Percentiles rank a stretch among this genome's conserved stretches.
Evolutionary conservation across 2,113 vertebrate species (phyloP).

Genomic region (Turdus rufiventris): DNA sequence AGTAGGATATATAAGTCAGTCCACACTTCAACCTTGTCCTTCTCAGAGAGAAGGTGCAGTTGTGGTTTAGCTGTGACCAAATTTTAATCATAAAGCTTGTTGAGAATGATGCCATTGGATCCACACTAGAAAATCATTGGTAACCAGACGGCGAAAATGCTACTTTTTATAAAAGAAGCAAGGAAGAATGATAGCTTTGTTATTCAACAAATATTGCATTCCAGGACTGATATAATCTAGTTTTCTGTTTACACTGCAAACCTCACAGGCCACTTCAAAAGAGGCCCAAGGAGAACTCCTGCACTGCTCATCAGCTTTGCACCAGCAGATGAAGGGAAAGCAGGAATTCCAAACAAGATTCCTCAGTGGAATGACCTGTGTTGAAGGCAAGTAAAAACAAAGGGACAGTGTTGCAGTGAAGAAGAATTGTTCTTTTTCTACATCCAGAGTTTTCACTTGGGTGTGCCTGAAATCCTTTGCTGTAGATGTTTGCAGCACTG

Average conservation of each 20-base stretch:
- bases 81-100: neutral
- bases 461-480: neutral
- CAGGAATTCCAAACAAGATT: neutral
- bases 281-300: neutral
- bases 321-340: neutral
- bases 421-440: neutral
- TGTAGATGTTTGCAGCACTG: neutral
- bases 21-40: neutral
- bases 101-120: neutral
- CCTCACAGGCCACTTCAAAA: neutral
- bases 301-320: neutral
- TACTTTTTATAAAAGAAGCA: neutral
- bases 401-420: neutral
- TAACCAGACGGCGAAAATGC: neutral
- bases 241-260: neutral
- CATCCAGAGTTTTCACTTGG: neutral
- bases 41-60: neutral
- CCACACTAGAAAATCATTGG: neutral
- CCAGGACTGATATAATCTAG: neutral
- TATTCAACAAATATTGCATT: neutral
- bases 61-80: neutral
- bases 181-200: neutral
- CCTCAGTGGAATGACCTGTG: neutral
- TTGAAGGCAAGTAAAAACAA: neutral
- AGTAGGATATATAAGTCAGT: rapidly evolving